Evolutionary conservation across 1,140 invertebrate species (phyloP), one percentile per base, ranked within the genome.

Genomic region (Conus ventricosus): DNA sequence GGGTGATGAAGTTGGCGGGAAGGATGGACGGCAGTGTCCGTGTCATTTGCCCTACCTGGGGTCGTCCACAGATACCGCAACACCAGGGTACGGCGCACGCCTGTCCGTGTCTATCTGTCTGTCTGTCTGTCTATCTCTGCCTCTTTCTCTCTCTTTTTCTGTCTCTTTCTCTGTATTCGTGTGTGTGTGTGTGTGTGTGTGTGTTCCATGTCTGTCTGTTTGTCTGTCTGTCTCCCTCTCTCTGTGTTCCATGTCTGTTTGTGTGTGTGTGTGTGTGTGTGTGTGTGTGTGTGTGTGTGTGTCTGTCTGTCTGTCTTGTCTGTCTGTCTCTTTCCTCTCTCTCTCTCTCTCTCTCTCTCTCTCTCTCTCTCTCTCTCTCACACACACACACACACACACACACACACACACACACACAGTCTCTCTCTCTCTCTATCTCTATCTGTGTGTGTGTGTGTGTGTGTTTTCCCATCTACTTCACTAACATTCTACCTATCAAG

Each of bases 371-470:
- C 39, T 39, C 39, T 39, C 39, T 39, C 39, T 39, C 39, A 39
- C 39, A 39, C 39, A 39, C 39, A 39, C 39, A 39, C 39, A 39
- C 39, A 39, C 39, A 39, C 39, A 39, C 39, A 39, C 39, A 39
- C 39, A 39, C 39, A 39, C 39, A 39, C 39, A 39, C 3, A 39
- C 39, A 39, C 39, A 39, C 39, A 39, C 39, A 39, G 39, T 39
- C 39, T 39, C 8, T 4, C 13, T 4, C 13, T 4, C 8, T 2
- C 13, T 76, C 13, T 25, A 23, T 76, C 13, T 25, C 13, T 76
- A 23, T 76, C 4, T 76, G 71, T 76, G 71, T 76, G 71, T 76
- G 71, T 76, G 71, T 76, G 71, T 76, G 71, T 76, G 71, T 76
- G 71, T 76, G 71, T 76, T 39, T 39, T 39, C 39, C 39, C 39